Percentiles rank a stretch among this genome's conserved stretches.
Evolutionary conservation across 2,797 vertebrate species (phyloP).

Genomic region (Leptatherina wallacei): DNA sequence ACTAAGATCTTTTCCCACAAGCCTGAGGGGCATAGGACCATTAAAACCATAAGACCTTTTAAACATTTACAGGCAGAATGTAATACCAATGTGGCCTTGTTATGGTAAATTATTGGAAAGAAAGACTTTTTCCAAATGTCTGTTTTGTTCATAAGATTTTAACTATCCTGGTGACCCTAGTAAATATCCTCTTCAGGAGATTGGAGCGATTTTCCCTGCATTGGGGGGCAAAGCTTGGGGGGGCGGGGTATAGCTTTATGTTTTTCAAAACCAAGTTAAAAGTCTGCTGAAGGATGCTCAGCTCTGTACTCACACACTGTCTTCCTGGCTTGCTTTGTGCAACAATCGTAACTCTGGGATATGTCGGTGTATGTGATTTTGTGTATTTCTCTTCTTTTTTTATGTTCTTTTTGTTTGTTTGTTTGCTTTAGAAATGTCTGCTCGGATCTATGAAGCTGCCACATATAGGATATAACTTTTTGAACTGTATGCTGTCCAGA

Average conservation of each 20-base stretch:
- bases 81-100: too few relatives aligned
- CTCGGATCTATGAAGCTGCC: not conserved
- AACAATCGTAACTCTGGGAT: too few relatives aligned
- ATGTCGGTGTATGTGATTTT: not conserved
- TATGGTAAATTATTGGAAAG: not conserved
- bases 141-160: not conserved
- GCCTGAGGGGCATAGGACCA: too few relatives aligned
- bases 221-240: not conserved
- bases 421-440: not conserved
- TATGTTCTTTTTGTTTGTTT: not conserved
- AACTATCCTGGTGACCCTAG: not conserved
- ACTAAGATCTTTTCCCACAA: too few relatives aligned
- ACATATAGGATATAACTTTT: not conserved
- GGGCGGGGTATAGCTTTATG: too few relatives aligned
- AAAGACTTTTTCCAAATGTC: not conserved
- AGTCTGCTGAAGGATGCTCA: not conserved
- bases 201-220: too few relatives aligned
- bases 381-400: not conserved
- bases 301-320: not conserved
- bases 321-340: too few relatives aligned
- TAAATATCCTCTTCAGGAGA: not conserved
- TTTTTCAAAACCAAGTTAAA: not conserved
- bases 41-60: too few relatives aligned
- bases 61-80: too few relatives aligned
- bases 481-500: too few relatives aligned